phyloP scores from a whole-genome alignment of 2,113 vertebrate genomes.

The Antigone vipio region DNA sequence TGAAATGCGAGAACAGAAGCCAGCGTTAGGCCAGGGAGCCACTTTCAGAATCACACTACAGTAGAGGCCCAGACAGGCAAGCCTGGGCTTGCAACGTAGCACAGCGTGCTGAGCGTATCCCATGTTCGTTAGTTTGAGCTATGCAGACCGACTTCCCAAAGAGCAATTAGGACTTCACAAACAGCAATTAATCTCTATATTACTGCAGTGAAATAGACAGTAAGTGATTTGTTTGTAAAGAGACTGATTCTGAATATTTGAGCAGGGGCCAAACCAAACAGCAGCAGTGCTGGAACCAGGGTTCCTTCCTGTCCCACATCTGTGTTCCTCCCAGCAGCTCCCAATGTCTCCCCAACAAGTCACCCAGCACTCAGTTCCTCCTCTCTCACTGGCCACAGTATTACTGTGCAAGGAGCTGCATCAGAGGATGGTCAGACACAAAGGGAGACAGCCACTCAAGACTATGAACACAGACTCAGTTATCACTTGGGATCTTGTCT shows the following conservation, averaged over 20 bases:
- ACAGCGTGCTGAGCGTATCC: background rate
- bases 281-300: background rate
- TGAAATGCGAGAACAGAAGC: slow-evolving; percentile 24
- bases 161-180: background rate
- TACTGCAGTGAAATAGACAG: slow-evolving; percentile 1
- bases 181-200: background rate
- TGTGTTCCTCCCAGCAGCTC: background rate
- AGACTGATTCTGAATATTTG: background rate
- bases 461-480: background rate
- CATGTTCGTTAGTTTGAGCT: background rate
- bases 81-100: background rate
- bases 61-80: background rate
- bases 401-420: background rate
- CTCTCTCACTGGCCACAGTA: background rate
- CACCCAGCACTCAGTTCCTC: background rate
- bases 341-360: background rate
- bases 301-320: background rate
- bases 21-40: background rate
- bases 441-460: background rate
- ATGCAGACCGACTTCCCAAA: background rate
- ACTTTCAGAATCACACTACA: background rate
- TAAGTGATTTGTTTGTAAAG: background rate
- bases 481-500: background rate
- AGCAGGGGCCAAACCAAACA: background rate
- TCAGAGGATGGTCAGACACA: background rate